Percentiles rank a stretch among this genome's conserved stretches.
phyloP scores from a whole-genome alignment of 2,797 vertebrate genomes.

The Halcyon chelicuti region DNA sequence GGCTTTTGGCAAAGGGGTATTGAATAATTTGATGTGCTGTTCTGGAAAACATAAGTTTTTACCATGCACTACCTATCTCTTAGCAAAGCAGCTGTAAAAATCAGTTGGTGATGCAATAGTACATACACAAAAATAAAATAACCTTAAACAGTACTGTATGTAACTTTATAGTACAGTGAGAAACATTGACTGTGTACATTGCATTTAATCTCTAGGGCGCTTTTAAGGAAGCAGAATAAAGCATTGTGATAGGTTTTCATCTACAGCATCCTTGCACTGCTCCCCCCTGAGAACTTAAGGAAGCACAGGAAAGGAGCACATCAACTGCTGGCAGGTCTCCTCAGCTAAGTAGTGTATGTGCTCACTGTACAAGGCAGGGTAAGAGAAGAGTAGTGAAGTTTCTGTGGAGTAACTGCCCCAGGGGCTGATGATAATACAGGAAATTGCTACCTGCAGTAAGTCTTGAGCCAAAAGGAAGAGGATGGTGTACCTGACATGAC shows the following conservation, averaged over 20 bases:
- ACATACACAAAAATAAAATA: background rate
- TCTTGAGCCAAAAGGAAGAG: background rate
- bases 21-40: background rate
- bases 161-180: background rate
- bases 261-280: background rate
- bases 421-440: background rate
- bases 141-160: background rate
- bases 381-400: background rate
- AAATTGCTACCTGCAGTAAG: background rate
- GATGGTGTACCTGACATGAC: background rate
- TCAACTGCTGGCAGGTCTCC: background rate
- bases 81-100: background rate
- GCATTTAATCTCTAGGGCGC: background rate
- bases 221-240: background rate
- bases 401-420: background rate
- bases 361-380: background rate
- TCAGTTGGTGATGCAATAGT: background rate
- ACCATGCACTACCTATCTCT: background rate
- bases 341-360: background rate
- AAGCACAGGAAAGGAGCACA: background rate
- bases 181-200: background rate
- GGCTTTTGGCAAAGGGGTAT: background rate
- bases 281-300: background rate
- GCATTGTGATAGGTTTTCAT: background rate
- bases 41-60: background rate